Evolutionary conservation across 2,888 invertebrate species (phyloP), one percentile per base, ranked within the genome.

Genomic region (Cecidostiba fungosa): DNA sequence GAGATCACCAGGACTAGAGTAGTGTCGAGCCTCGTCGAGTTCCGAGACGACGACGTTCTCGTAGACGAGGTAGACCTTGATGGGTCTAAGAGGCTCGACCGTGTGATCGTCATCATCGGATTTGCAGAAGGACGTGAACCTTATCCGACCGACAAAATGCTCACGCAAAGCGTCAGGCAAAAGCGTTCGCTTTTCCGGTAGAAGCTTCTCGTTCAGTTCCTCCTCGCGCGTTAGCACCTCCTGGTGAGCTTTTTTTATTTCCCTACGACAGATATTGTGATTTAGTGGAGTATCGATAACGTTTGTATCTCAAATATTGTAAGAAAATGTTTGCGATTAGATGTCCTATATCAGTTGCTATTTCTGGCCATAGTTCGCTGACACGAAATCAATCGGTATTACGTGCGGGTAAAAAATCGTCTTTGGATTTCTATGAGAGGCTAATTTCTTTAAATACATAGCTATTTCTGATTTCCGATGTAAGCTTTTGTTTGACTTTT

Each of bases 11-110:
- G 94, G 94, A 89, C 95, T 95, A 88, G 95, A 95, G 87, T 95
- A 95, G 12, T 95, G 94, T 14, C 36, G 23, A 0, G 89, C 94
- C 88, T 96, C 96, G 66, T 95, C 94, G 0, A 95, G 94, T 80
- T 96, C 95, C 62, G 95, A 94, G 14, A 97, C 95, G 89, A 97
- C 96, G 50, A 97, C 95, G 86, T 96, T 97, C 89, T 97, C 96
- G 89, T 96, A 96, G 12, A 96, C 95, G 43, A 97, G 94, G 89
- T 95, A 97, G 77, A 96, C 94, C 69, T 96, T 94, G 66, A 96
- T 95, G 0, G 95, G 94, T 62, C 95, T 94, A 26, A 97, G 91
- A 0, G 96, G 95, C 90, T 96, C 95, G 39, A 84, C 69, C 0
- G 59, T 78, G 4, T 59, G 66, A 3, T 82, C 81, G 47, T 84